Evolutionary conservation across 2,113 vertebrate species (phyloP), one percentile per base, ranked within the genome.

Genomic region (Perccottus glenii): DNA sequence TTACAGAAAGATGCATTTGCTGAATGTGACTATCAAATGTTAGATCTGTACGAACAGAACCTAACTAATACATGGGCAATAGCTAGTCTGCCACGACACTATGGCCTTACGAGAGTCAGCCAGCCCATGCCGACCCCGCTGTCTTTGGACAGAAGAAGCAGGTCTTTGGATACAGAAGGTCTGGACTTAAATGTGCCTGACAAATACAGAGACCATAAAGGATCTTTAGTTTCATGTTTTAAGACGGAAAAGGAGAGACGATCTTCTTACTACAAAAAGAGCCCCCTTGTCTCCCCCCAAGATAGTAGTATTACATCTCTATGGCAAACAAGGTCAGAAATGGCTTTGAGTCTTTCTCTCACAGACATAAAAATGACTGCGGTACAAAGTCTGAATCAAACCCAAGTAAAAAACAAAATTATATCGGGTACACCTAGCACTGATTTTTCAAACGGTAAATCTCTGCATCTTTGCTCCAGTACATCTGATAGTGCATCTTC

Each of bases 91-190:
- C 96, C 97, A 49, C 93, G 95, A 27, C 94, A 96, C 78, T 88
- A 96, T 1, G 95, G 94, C 62, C 90, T 95, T 11, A 91, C 93
- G 6, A 93, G 93, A 19, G 85, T 93, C 8, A 89, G 87, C 70
- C 93, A 93, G 58, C 81, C 94, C 46, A 68, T 90, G 84, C 91
- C 94, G 0, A 89, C 90, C 0, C 92, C 94, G 0, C 89, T 97
- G 87, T 93, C 94, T 6, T 55, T 94, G 12, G 95, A 94, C 82
- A 93, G 94, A 19, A 94, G 96, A 60, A 98, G 97, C 76, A 93
- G 95, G 10, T 98, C 97, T 2, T 90, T 99, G 5, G 97, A 98
- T 75, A 97, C 94, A 0, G 95, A 98, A 77, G 92, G 93, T 76
- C 89, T 96, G 78, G 95, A 96, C 56, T 78, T 92, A 2, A 94